These are phyloP conservation scores for Monochamus saltuarius DNA, from an alignment of 1,140 invertebrate species.

Conservation along the genomic window DNA sequence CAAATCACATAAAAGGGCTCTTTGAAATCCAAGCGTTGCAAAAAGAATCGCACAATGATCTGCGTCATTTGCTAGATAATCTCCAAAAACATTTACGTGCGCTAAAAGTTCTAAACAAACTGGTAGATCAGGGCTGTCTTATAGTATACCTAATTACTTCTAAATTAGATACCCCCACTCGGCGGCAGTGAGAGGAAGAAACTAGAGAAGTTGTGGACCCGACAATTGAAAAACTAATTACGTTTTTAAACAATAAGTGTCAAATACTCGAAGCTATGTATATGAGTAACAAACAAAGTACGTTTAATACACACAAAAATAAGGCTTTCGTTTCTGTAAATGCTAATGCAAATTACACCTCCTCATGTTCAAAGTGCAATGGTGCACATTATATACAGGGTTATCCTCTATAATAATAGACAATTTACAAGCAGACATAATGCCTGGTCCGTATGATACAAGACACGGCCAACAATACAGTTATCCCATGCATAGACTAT, in stretches of 20 bases:
- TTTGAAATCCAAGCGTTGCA: slow-evolving; percentile 20
- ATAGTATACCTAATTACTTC: slow-evolving; percentile 17
- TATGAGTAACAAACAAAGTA: no score
- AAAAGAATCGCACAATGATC: slow-evolving; percentile 22
- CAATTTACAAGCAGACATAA: no score
- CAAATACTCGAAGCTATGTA: slow-evolving; percentile 2
- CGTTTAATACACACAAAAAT: no score
- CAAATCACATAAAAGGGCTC: slow-evolving; percentile 23
- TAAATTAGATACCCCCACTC: slow-evolving; percentile 11
- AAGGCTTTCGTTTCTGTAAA: no score
- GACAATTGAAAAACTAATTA: neutral
- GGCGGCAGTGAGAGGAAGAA: slow-evolving; percentile 2
- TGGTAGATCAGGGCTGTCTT: slow-evolving; percentile 24
- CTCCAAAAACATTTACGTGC: slow-evolving; percentile 26
- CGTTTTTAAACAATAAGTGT: slow-evolving; percentile 7
- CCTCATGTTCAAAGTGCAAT: no score
- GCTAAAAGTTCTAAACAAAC: slow-evolving; percentile 28
- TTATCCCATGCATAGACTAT: no score
- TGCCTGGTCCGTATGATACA: no score
- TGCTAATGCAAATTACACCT: no score
- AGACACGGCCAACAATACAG: no score
- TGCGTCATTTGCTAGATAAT: slow-evolving; percentile 27
- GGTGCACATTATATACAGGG: no score
- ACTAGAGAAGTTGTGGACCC: neutral
- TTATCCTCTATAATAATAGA: no score